Conservation (phyloP, 2,113 vertebrate genomes). For the Galbula dea region DNA sequence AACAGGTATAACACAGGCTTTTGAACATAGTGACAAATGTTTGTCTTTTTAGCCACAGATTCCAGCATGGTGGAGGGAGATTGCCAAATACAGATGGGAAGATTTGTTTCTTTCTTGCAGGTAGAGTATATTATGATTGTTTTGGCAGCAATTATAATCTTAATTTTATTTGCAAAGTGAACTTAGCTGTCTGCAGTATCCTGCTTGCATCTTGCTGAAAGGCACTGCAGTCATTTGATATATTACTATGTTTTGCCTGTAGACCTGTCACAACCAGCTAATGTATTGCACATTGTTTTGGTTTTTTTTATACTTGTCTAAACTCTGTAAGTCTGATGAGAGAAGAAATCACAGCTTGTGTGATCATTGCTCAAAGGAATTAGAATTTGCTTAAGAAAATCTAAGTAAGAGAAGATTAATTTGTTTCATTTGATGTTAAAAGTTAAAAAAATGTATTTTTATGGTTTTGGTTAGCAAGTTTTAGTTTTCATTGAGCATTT, state of each 20-base stretch:
- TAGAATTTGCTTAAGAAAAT: background rate
- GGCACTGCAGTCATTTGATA: background rate
- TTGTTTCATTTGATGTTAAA: background rate
- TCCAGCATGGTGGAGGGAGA: constrained; percentile 92
- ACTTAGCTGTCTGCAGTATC: background rate
- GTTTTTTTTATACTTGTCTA: background rate
- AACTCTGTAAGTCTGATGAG: background rate
- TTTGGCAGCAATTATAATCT: background rate
- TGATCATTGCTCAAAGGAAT: background rate
- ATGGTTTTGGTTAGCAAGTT: background rate
- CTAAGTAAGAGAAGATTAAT: background rate
- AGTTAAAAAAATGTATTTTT: background rate
- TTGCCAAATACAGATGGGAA: constrained; percentile 95
- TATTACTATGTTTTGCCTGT: background rate
- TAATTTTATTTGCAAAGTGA: background rate
- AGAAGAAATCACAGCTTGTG: background rate
- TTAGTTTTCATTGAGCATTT: background rate
- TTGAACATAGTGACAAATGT: background rate
- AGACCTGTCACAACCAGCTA: background rate
- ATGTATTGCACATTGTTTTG: background rate
- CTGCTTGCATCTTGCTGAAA: background rate
- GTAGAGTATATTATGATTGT: constrained; percentile 58
- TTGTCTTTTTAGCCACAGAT: constrained; percentile 83
- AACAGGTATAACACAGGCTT: background rate
- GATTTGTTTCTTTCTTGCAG: constrained; percentile 98